Base-by-base conservation (phyloP, 2,113 vertebrate genomes). In the Misgurnus mizolepis region DNA sequence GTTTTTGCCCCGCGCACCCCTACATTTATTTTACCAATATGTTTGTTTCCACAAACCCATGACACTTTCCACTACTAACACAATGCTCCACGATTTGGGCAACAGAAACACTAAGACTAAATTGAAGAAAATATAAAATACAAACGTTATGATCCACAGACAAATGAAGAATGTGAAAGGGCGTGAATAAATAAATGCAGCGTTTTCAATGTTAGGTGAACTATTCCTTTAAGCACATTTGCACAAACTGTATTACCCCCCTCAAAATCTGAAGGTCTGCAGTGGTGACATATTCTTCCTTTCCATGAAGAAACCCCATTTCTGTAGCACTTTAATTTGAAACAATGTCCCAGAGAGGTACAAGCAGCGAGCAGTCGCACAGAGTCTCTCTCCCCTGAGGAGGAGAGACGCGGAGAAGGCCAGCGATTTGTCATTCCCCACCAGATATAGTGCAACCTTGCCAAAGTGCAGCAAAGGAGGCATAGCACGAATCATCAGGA, bases 381-480 rank as follows among this genome's bases (percentile, higher is more conserved):
- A 41, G 77, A 86, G 70, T 65, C 45, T 60, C 68, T 76, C 81
- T 80, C 88, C 80, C 85, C 27, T 47, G 84, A 85, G 85, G 67
- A 68, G 65, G 45, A 10, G 69, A 78, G 65, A 73, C 72, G 67
- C 76, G 4, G 80, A 81, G 79, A 78, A 82, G 80, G 80, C 66
- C 27, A 68, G 82, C 82, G 78, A 87, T 89, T 87, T 85, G 85
- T 88, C 79, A 86, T 87, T 83, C 67, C 60, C 71, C 76, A 79
- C 76, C 82, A 85, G 87, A 88, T 85, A 73, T 85, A 85, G 84
- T 82, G 85, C 85, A 88, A 88, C 88, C 87, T 86, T 87, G 86
- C 83, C 85, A 84, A 86, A 84, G 71, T 76, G 76, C 71, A 61
- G 67, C 17, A 67, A 82, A 74, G 55, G 76, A 88, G 81, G 83